Base-by-base conservation (phyloP, 2,888 invertebrate species). In the Perizoma affinitatum region DNA sequence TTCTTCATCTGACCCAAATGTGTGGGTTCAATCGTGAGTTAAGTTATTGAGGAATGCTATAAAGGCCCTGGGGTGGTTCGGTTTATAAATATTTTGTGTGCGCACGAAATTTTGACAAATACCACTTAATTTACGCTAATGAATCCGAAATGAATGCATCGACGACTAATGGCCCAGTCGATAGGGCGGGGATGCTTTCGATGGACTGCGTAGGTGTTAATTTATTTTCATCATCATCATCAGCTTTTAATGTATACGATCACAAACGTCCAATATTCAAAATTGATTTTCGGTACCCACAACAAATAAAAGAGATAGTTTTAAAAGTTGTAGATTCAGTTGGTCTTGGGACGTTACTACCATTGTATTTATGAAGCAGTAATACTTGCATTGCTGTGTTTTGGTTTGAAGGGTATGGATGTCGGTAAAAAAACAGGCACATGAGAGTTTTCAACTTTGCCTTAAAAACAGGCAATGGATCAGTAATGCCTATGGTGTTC, bases 41-140 rank as follows among this genome's bases (percentile, higher is more conserved):
- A 81, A 83, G 73, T 82, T 86, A 84, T 84, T 78, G 74, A 77
- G 72, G 82, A 78, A 82, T 74, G 66, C 73, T 76, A 78, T 76
- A 80, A 83, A 77, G 71, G 73, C 75, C 77, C 65, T 67, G 62
- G 78, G 79, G 79, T 82, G 82, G 83, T 78, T 74, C 71, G 75
- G 81, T 87, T 86, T 87, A 88, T 86, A 87, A 88, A 88, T 88
- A 87, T 89, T 88, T 88, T 84, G 84, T 83, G 79, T 82, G 75
- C 80, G 68, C 79, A 80, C 80, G 79, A 84, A 83, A 80, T 85
- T 88, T 88, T 88, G 90, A 90, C 89, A 90, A 90, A 91, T 90
- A 90, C 87, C 83, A 87, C 89, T 91, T 90, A 90, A 91, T 91
- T 90, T 88, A 86, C 85, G 84, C 87, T 90, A 91, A 90, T 90